Conservation (phyloP, 2,797 vertebrate species). For the Propithecus deckenii region DNA sequence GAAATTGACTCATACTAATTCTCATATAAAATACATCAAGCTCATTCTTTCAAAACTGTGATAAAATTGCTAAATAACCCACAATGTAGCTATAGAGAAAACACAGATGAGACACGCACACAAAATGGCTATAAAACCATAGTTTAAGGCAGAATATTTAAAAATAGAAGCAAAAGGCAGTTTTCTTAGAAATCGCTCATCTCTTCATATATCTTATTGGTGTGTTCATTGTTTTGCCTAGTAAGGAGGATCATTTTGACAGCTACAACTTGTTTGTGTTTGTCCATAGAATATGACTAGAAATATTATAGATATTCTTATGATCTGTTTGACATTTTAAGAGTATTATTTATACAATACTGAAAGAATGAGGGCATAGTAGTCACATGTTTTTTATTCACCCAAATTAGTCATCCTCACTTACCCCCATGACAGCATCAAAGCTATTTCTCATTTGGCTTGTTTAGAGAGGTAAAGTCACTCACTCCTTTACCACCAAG, state of each 20-base stretch:
- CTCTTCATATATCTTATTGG: neutral
- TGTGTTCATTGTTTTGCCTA: neutral
- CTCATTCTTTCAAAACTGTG: neutral
- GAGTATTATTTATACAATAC: slow-evolving; percentile 19
- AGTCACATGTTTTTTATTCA: neutral
- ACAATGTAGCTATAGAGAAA: neutral
- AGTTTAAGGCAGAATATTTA: neutral
- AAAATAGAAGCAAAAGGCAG: neutral
- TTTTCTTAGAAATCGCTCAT: neutral
- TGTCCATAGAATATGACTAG: neutral
- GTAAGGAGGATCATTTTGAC: slow-evolving; percentile 8
- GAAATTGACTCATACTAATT: neutral
- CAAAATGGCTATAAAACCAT: neutral
- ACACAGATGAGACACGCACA: neutral
- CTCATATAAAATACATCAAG: neutral
- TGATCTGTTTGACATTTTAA: slow-evolving; percentile 47
- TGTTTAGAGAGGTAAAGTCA: neutral
- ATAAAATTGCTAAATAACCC: neutral
- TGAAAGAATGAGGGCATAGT: slow-evolving; percentile 68
- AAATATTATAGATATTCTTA: neutral
- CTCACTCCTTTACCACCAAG: neutral
- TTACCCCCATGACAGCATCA: neutral
- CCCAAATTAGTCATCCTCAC: slow-evolving; percentile 18
- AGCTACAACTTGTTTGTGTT: slow-evolving; percentile 32
- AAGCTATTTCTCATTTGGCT: neutral